A percentile compares a stretch with the other conserved stretches of the same genome.
Evolutionary conservation across 2,113 vertebrate genomes (phyloP).

Genomic region (Chiloscyllium plagiosum): DNA sequence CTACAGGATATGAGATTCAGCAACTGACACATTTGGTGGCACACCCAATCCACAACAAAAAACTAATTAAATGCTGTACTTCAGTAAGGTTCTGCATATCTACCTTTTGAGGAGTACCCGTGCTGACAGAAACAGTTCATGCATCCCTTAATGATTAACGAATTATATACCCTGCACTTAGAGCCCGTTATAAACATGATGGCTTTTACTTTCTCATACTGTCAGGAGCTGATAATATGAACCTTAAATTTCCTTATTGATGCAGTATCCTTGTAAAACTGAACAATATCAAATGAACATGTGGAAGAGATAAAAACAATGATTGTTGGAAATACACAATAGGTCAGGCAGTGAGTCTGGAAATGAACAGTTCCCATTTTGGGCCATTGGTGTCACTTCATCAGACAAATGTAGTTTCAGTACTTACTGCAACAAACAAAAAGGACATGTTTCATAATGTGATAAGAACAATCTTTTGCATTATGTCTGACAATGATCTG

Average conservation of each 20-base stretch:
- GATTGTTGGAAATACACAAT: neutral
- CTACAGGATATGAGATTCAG: slow-evolving; percentile 35
- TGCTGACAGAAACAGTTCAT: slow-evolving; percentile 26
- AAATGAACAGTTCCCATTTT: neutral
- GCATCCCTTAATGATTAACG: slow-evolving; percentile 18
- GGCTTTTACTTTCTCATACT: neutral
- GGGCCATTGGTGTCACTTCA: neutral
- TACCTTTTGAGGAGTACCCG: slow-evolving; percentile 22
- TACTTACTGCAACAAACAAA: neutral
- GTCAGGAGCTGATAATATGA: neutral
- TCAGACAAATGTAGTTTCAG: neutral
- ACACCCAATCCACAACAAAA: slow-evolving; percentile 21
- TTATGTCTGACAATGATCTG: neutral
- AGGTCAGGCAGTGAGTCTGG: neutral
- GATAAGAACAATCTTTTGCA: neutral
- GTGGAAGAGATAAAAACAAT: neutral
- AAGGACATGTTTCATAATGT: neutral
- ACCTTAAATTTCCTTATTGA: neutral
- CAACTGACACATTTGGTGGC: slow-evolving; percentile 27
- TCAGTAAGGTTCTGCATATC: neutral
- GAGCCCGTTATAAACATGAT: neutral
- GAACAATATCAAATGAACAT: neutral
- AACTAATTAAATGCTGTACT: slow-evolving; percentile 28
- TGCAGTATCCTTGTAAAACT: neutral
- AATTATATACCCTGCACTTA: slow-evolving; percentile 26